Evolutionary conservation across 2,797 vertebrate genomes (phyloP).

Genomic region (Pterois miles): DNA sequence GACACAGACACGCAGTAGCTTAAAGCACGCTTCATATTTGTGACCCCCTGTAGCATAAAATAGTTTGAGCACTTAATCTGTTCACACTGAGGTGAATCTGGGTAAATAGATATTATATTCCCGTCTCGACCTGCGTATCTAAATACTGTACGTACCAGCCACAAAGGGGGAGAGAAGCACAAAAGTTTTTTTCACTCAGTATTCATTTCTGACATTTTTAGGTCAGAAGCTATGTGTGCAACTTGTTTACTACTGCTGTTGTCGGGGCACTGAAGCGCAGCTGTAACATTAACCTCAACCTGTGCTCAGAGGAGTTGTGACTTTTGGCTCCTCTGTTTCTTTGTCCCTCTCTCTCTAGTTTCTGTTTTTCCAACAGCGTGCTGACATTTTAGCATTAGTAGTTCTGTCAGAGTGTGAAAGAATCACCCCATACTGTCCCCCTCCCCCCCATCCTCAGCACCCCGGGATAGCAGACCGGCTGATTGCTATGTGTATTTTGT

Average conservation of each 20-base stretch:
- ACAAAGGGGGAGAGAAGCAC: background rate
- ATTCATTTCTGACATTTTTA: constrained; percentile 49
- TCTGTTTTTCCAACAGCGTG: constrained; percentile 34
- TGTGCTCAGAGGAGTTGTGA: constrained; percentile 27
- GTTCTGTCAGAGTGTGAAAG: constrained; percentile 59
- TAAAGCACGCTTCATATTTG: background rate
- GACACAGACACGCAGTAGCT: constrained; percentile 4
- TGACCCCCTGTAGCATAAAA: background rate
- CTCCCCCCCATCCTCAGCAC: background rate
- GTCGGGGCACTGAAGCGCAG: constrained; percentile 37
- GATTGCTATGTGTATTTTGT: constrained; percentile 43
- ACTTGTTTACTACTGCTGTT: constrained; percentile 39
- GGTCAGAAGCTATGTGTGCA: constrained; percentile 30
- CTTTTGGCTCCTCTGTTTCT: constrained; percentile 17
- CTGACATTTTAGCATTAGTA: constrained; percentile 68
- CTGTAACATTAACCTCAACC: constrained; percentile 54
- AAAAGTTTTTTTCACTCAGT: background rate
- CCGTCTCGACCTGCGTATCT: background rate
- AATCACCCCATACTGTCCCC: constrained; percentile 24
- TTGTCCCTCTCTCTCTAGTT: constrained; percentile 13
- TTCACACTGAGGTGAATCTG: background rate
- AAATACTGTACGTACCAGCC: background rate
- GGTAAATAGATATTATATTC: background rate
- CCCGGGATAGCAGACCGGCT: constrained; percentile 34
- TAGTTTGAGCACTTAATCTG: background rate